Conservation (phyloP, 2,797 vertebrate species). For the Apogon talboti region DNA sequence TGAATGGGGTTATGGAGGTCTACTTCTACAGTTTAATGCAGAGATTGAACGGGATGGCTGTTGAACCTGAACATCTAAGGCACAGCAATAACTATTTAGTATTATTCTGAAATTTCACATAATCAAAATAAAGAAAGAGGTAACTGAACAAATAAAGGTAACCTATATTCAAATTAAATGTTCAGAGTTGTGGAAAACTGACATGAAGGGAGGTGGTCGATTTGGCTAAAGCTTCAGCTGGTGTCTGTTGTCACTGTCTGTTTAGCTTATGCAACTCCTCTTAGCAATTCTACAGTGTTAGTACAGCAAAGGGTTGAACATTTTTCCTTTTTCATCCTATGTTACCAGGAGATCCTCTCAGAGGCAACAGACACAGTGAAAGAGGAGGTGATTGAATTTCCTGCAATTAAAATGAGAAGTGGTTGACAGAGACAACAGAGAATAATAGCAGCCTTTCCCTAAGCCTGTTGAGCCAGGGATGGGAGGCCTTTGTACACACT, state of each 20-base stretch:
- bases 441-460: slow-evolving; percentile 68
- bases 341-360: slow-evolving; percentile 79
- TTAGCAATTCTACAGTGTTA: slow-evolving; percentile 11
- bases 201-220: background rate
- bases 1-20: no score
- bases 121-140: no score
- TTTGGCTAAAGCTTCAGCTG: background rate
- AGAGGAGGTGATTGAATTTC: slow-evolving; percentile 78
- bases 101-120: no score
- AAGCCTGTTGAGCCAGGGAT: slow-evolving; percentile 32
- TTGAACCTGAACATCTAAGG: no score
- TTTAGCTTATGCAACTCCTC: slow-evolving; percentile 8
- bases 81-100: no score
- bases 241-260: background rate
- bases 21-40: no score
- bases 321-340: slow-evolving; percentile 58
- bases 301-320: slow-evolving; percentile 47
- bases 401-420: slow-evolving; percentile 79
- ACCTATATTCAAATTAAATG: no score
- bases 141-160: no score
- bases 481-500: slow-evolving; percentile 49
- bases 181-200: background rate
- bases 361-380: slow-evolving; percentile 43
- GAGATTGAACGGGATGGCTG: no score
- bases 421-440: slow-evolving; percentile 59